Percentiles rank a stretch among this genome's conserved stretches.
Evolutionary conservation across 23 tunicate genomes (phyloP).

Genomic region (Aplidium turbinatum): DNA sequence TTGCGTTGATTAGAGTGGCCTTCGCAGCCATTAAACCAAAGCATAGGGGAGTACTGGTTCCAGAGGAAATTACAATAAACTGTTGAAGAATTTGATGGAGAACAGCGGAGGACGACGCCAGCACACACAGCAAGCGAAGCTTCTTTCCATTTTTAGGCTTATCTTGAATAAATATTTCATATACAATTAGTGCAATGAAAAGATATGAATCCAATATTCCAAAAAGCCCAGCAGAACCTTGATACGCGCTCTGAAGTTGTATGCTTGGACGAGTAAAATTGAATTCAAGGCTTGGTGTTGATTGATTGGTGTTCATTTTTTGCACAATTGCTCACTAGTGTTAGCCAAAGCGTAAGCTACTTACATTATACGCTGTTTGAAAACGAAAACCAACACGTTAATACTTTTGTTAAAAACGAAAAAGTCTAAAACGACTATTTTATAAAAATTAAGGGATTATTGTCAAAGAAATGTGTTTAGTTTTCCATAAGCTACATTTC

Average conservation of each 20-base stretch:
- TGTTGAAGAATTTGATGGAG: slow-evolving; percentile 18
- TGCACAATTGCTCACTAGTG: background rate
- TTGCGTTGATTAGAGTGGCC: slow-evolving; percentile 25
- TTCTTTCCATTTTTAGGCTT: slow-evolving; percentile 6
- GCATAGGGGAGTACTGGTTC: slow-evolving; percentile 6
- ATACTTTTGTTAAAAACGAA: too few relatives aligned
- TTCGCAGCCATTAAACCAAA: slow-evolving; percentile 13
- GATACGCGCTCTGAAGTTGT: background rate
- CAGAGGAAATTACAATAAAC: slow-evolving; percentile 33
- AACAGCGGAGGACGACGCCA: slow-evolving; percentile 10
- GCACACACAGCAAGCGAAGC: slow-evolving; percentile 22
- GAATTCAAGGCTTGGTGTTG: background rate
- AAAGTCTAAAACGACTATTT: too few relatives aligned
- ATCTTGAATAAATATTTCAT: slow-evolving; percentile 13
- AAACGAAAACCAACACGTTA: too few relatives aligned
- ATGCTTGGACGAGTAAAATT: background rate
- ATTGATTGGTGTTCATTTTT: background rate
- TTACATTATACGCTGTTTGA: too few relatives aligned
- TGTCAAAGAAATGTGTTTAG: too few relatives aligned
- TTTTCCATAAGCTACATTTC: too few relatives aligned
- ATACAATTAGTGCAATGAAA: slow-evolving; percentile 12
- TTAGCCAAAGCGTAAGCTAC: background rate
- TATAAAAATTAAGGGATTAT: too few relatives aligned
- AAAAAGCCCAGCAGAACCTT: background rate
- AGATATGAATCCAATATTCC: slow-evolving; percentile 27